Evolutionary conservation across 2,888 invertebrate species (phyloP).

Genomic region (Slavum lentiscoides): DNA sequence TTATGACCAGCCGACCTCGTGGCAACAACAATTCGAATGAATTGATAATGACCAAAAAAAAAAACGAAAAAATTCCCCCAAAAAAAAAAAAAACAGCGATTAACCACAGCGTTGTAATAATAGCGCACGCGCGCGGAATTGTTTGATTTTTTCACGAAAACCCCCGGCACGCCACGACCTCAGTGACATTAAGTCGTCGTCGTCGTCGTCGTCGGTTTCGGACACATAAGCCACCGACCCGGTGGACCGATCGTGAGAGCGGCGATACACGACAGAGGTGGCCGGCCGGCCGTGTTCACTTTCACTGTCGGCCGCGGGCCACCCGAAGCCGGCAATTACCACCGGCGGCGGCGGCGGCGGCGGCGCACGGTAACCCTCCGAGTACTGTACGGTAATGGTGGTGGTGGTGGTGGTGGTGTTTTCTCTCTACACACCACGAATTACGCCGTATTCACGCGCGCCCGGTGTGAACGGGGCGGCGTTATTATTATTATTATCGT

Average conservation of each 20-base stretch:
- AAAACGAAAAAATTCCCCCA: too few species aligned
- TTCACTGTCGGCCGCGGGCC: slow-evolving; percentile 26
- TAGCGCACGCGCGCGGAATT: not conserved
- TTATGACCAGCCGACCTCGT: too few species aligned
- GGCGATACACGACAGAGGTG: not conserved
- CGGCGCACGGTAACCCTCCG: not conserved
- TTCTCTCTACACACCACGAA: too few species aligned
- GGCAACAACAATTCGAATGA: too few species aligned
- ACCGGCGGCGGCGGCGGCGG: not conserved
- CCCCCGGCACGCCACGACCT: slow-evolving; percentile 26
- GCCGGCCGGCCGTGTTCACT: slow-evolving; percentile 11
- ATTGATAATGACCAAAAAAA: too few species aligned
- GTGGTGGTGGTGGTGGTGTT: too few species aligned
- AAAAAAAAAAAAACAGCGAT: too few species aligned
- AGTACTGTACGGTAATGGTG: too few species aligned
- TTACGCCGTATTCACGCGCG: too few species aligned
- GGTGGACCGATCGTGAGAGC: slow-evolving; percentile 14
- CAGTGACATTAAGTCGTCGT: not conserved
- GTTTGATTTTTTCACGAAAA: slow-evolving; percentile 33
- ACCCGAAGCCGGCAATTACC: slow-evolving; percentile 42
- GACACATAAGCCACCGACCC: too few species aligned
- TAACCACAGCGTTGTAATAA: not conserved
- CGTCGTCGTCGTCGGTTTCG: not conserved
- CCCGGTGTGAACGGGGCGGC: too few species aligned
- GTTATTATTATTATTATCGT: too few species aligned